Evolutionary conservation across 2,888 invertebrate genomes (phyloP).

Genomic region (Apodemia zela): DNA sequence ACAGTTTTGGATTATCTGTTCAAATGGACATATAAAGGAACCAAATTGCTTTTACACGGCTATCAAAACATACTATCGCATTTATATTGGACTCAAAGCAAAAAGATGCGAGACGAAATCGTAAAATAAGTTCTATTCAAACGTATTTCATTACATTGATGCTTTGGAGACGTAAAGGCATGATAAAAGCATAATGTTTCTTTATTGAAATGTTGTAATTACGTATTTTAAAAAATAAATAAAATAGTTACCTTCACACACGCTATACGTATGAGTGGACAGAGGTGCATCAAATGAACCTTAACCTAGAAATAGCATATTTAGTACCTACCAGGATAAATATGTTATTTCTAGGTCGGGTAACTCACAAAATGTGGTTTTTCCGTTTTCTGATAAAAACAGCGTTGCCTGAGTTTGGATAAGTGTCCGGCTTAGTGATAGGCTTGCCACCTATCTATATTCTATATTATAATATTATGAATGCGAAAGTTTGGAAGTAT

Average conservation of each 20-base stretch:
- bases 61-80: constrained; percentile 18
- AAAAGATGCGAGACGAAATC: constrained; percentile 14
- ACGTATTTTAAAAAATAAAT: not conserved
- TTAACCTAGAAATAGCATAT: no score
- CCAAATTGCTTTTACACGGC: constrained; percentile 61
- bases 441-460: no score
- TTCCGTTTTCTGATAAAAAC: no score
- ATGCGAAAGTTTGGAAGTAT: no score
- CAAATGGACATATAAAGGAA: constrained; percentile 45
- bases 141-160: constrained; percentile 10
- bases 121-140: constrained; percentile 16
- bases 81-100: constrained; percentile 14
- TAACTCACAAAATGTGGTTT: no score
- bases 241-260: not conserved
- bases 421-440: no score
- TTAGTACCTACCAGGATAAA: no score
- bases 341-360: no score
- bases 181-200: not conserved
- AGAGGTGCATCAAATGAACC: no score
- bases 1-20: constrained; percentile 52
- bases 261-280: no score
- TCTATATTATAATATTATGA: no score
- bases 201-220: not conserved
- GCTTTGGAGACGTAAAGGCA: constrained; percentile 2
- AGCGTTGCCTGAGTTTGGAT: no score